Evolutionary conservation across 2,113 vertebrate species (phyloP), one percentile per base, ranked within the genome.

Genomic region (Podilymbus podiceps): DNA sequence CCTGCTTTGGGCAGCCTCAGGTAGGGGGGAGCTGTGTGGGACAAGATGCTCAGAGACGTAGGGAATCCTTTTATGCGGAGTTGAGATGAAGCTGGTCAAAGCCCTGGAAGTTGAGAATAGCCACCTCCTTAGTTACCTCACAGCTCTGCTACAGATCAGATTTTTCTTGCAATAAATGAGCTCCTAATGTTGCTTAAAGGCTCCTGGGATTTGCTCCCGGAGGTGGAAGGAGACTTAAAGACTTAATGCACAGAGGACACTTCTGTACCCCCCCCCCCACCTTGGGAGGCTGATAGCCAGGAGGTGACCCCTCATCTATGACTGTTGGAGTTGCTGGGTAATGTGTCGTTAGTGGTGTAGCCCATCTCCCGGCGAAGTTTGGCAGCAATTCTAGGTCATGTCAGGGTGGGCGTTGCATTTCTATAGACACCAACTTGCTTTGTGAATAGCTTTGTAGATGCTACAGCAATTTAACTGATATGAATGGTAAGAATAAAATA

Each of bases 331-430:
- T 16, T 1, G 2, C 24, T 16, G 53, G 24, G 60, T 40, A 8
- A 19, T 12, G 53, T 44, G 9, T 4, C n/a, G 30, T 15, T 47
- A 10, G 30, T 24, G 35, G 64, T 8, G 50, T 6, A 58, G 42
- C 16, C 31, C 11, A 11, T n/a, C 33, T 73, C 30, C 52, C 19
- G 0, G 31, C 5, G 0, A 4, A 8, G 27, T 22, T 52, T 52
- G 44, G 44, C 25, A 60, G 35, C 35, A 2, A 20, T 31, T 28
- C 64, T 47, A 3, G 2, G 12, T 23, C 52, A 4, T 0, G 0
- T 55, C 19, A 25, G 33, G 28, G 68, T 7, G 28, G 56, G 7
- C 27, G 3, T 52, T n/a, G 8, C 14, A 5, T 8, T 60, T 27
- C 15, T 47, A 7, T 19, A 24, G 59, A 2, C 19, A 27, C 21